These are phyloP conservation scores for Pectinophora gossypiella DNA, from an alignment of 1,140 invertebrate genomes.

Conservation along the genomic window DNA sequence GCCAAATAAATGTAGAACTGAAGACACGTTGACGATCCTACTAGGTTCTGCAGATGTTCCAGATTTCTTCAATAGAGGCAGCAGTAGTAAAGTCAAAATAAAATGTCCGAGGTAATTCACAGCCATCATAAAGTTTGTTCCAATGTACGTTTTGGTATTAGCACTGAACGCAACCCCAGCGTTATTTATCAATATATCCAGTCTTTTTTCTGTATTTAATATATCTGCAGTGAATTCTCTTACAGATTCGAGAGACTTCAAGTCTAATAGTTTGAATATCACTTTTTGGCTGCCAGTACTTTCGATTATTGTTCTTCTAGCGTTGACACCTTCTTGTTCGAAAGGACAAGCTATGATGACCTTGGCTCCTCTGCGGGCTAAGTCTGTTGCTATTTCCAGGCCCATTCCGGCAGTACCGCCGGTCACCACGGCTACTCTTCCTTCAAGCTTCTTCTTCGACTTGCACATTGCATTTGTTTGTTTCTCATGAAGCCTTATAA, in stretches of 20 bases:
- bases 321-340: conserved; percentile 35
- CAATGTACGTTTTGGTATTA: conserved; percentile 68
- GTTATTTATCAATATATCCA: conserved; percentile 88
- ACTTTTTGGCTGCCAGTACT: conserved; percentile 79
- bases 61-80: conserved; percentile 74
- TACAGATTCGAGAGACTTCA: conserved; percentile 81
- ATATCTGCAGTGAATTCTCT: conserved; percentile 83
- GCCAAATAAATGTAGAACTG: conserved; percentile 60
- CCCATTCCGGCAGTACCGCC: conserved; percentile 90
- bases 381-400: conserved; percentile 80
- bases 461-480: conserved; percentile 42
- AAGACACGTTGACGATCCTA: conserved; percentile 63
- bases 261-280: conserved; percentile 79
- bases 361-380: conserved; percentile 81
- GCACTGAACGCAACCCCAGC: conserved; percentile 79
- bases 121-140: conserved; percentile 61
- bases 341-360: conserved; percentile 78
- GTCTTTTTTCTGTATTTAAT: conserved; percentile 78
- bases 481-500: conserved; percentile 45
- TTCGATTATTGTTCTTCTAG: conserved; percentile 76
- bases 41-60: conserved; percentile 60
- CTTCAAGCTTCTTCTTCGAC: conserved; percentile 38
- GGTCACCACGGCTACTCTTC: conserved; percentile 76
- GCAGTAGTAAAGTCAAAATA: conserved; percentile 70
- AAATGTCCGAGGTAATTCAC: conserved; percentile 74